These are phyloP conservation scores for Deroplatys truncata DNA, from an alignment of 2,888 invertebrate species.

Conservation along the genomic window DNA sequence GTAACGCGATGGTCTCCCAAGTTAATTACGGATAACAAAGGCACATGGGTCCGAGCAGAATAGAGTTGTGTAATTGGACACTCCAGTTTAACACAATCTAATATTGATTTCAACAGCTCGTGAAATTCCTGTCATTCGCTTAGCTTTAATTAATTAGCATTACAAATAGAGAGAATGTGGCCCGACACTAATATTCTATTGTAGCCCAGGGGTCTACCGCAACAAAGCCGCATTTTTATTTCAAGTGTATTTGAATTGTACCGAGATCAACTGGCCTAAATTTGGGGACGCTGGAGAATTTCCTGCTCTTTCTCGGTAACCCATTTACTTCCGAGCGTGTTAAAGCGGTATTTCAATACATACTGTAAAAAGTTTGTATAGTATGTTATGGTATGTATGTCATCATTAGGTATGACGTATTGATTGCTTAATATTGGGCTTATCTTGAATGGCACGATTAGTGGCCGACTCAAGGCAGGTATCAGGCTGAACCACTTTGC, in stretches of 20 bases:
- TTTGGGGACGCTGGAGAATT: too few relatives aligned
- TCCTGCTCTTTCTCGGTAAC: too few relatives aligned
- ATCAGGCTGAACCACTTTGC: too few relatives aligned
- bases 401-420: too few relatives aligned
- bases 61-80: background rate
- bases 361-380: too few relatives aligned
- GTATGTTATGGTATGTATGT: too few relatives aligned
- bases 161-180: background rate
- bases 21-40: background rate
- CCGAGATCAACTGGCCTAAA: too few relatives aligned
- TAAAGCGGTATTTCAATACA: too few relatives aligned
- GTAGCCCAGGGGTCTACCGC: background rate
- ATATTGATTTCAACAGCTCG: background rate
- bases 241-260: background rate
- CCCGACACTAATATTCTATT: background rate
- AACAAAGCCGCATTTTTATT: background rate
- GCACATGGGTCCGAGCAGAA: background rate
- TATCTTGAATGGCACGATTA: too few relatives aligned
- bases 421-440: too few relatives aligned
- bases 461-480: too few relatives aligned
- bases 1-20: background rate
- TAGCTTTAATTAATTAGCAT: background rate
- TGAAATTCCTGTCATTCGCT: background rate
- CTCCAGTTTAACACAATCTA: background rate
- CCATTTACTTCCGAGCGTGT: too few relatives aligned